Evolutionary conservation across 2,888 invertebrate genomes (phyloP).

Genomic region (Tyria jacobaeae): DNA sequence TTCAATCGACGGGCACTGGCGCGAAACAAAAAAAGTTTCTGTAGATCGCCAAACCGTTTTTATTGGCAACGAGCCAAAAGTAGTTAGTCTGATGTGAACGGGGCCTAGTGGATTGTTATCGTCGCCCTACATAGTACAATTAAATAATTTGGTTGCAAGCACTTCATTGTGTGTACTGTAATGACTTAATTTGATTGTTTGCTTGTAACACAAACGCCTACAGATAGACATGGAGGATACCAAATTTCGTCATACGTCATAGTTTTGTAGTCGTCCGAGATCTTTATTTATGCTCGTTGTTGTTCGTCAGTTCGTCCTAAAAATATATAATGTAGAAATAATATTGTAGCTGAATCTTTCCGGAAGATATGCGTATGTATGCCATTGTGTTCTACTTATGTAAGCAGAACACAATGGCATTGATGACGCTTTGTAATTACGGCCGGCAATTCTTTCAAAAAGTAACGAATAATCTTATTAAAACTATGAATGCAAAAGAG

Average conservation of each 20-base stretch:
- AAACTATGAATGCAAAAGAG: too few species aligned
- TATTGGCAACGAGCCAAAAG: slow-evolving; percentile 1
- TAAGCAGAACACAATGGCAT: too few species aligned
- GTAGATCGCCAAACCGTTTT: not conserved
- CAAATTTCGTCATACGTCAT: slow-evolving; percentile 13
- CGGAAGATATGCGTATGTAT: not conserved
- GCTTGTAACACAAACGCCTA: slow-evolving; percentile 20
- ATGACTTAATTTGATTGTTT: slow-evolving; percentile 36
- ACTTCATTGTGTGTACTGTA: slow-evolving; percentile 31
- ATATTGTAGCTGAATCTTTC: not conserved
- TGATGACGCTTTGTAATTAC: too few species aligned
- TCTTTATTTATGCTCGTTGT: slow-evolving; percentile 2
- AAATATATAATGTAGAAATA: not conserved
- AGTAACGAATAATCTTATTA: too few species aligned
- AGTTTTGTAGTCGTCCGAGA: slow-evolving; percentile 9
- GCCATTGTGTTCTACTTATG: not conserved
- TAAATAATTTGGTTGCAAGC: slow-evolving; percentile 30
- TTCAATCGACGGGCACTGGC: not conserved
- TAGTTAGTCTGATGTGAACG: not conserved
- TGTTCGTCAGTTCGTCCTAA: not conserved
- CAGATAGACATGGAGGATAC: slow-evolving; percentile 6
- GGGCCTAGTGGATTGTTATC: slow-evolving; percentile 15
- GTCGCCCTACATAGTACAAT: slow-evolving; percentile 23
- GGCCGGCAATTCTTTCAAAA: not conserved
- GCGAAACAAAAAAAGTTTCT: not conserved